These are phyloP conservation scores for Lepus oiostolus DNA, from an alignment of 2,797 vertebrate genomes.

Conservation along the genomic window DNA sequence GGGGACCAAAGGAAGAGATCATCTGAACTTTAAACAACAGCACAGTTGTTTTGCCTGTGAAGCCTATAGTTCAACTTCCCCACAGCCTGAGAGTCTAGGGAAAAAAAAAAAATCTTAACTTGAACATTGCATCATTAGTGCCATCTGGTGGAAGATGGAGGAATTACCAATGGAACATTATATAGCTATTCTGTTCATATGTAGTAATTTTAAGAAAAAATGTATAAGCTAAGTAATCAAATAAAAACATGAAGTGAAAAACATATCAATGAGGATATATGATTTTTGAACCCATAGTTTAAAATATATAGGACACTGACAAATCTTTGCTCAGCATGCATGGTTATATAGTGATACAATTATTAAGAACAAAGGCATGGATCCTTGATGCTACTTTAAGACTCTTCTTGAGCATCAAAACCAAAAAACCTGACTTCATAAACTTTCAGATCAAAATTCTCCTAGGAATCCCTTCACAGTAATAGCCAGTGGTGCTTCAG, in stretches of 20 bases:
- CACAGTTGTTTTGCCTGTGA: too few relatives aligned
- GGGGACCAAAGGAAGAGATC: background rate
- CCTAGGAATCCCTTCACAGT: background rate
- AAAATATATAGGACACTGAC: background rate
- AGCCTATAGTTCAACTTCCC: background rate
- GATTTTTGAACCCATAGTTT: background rate
- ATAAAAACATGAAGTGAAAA: background rate
- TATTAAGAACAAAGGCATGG: background rate
- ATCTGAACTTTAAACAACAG: background rate
- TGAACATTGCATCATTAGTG: background rate
- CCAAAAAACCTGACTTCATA: background rate
- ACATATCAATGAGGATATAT: background rate
- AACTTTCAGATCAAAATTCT: background rate
- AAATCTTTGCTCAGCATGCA: background rate
- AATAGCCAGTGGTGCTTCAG: background rate
- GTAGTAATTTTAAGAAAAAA: background rate
- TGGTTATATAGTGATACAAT: background rate
- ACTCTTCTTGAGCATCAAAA: background rate
- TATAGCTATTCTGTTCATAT: background rate
- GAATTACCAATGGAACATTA: background rate
- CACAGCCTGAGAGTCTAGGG: background rate
- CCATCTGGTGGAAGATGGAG: background rate
- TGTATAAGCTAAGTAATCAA: conserved; percentile 11
- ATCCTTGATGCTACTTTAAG: background rate
- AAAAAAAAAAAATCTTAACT: conserved; percentile 23